Conservation (phyloP, 1,140 invertebrate species). For the Asobara japonica region DNA sequence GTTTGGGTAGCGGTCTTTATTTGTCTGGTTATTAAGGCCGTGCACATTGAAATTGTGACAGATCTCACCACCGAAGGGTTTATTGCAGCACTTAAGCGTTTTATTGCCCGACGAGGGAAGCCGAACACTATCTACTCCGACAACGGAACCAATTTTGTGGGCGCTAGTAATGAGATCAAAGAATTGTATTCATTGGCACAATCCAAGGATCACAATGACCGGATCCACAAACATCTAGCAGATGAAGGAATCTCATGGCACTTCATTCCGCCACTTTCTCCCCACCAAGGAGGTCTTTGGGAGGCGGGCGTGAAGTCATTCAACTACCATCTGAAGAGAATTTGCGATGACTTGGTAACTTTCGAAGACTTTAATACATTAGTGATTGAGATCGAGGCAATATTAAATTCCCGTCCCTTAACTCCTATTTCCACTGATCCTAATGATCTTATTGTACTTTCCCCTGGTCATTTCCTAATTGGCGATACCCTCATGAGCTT, state of each 20-base stretch:
- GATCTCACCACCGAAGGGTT: constrained; percentile 48
- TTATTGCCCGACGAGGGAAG: constrained; percentile 44
- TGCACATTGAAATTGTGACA: constrained; percentile 55
- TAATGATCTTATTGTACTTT: constrained; percentile 36
- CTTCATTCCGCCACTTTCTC: constrained; percentile 19
- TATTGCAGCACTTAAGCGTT: constrained; percentile 43
- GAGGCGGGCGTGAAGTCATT: constrained; percentile 23
- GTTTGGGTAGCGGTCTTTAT: no score
- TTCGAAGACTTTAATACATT: constrained; percentile 19
- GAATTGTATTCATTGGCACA: neutral
- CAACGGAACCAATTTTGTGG: constrained; percentile 47
- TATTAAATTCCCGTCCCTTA: constrained; percentile 42
- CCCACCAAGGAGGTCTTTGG: constrained; percentile 25
- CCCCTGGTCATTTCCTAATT: constrained; percentile 43
- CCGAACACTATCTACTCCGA: constrained; percentile 44
- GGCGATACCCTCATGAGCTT: constrained; percentile 31
- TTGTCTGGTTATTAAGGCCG: constrained; percentile 50
- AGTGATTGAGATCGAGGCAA: constrained; percentile 36
- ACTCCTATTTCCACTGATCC: constrained; percentile 39
- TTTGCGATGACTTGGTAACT: neutral
- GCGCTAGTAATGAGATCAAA: constrained; percentile 31
- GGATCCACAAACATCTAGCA: neutral
- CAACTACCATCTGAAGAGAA: constrained; percentile 24
- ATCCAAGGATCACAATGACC: neutral
- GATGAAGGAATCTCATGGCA: constrained; percentile 12